Base-by-base conservation (phyloP, 2,888 invertebrate species). In the Amiota communis region DNA sequence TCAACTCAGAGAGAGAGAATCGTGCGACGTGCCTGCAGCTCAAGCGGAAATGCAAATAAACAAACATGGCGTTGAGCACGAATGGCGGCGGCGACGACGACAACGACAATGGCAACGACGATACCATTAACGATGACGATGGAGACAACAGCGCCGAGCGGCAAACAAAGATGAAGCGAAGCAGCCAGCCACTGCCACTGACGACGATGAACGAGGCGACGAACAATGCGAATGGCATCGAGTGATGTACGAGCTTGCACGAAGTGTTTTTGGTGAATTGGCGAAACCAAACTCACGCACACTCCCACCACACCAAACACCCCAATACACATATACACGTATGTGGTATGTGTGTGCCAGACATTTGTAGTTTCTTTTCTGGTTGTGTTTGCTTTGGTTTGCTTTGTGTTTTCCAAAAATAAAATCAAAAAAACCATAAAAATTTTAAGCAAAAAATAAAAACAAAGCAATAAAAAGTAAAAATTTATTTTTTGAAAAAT, bases 11-110 rank as follows among this genome's bases (percentile, higher is more conserved):
- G 64, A 64, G 23, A 20, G 48, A 59, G 57, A 74, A 48, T 48
- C 53, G 71, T 53, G 20, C 75, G 79, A 76, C 77, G 70, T 69
- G 76, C 77, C 78, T 83, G 83, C 83, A 83, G 78, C 78, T 83
- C 86, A 86, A 79, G 86, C 86, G 83, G 85, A 85, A 83, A 83
- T 83, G 83, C 83, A 83, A 83, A 86, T 83, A 83, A 83, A 83
- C 86, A 83, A 86, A 85, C 84, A 83, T 82, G 86, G 84, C 76
- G 67, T 17, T 23, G 15, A n/a, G 15, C 51, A 17, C 47, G 51
- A 59, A 51, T 13, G 63, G 9, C 63, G 63, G 46, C 63, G 63
- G 12, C 36, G 67, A 3, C 10, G 17, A 3, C 51, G 48, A 15
- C 8, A 15, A 56, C 15, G 46, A 47, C 17, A 2, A 46, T 46